Evolutionary conservation across 2,888 invertebrate species (phyloP).

Genomic region (Malthinus flaveolus): DNA sequence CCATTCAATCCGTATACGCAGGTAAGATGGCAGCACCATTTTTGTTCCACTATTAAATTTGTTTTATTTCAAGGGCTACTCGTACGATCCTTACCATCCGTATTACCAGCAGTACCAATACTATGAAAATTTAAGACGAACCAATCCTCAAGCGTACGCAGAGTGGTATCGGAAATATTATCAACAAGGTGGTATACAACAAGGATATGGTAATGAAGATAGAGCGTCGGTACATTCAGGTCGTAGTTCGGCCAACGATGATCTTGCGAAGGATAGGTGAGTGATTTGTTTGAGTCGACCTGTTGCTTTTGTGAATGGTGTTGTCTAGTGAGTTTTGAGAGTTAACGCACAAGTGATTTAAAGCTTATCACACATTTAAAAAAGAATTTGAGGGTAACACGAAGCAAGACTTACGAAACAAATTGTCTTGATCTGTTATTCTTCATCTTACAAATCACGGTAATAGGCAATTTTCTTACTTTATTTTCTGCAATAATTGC

Average conservation of each 20-base stretch:
- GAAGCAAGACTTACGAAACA: not conserved
- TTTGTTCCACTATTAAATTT: not conserved
- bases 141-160: conserved; percentile 79
- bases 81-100: conserved; percentile 62
- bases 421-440: no score
- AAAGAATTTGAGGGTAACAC: not conserved
- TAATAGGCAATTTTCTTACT: conserved; percentile 1
- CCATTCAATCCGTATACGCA: conserved; percentile 49
- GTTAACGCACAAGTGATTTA: conserved; percentile 12
- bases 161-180: conserved; percentile 77
- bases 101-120: conserved; percentile 68
- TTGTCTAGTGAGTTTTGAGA: conserved; percentile 14
- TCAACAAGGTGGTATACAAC: conserved; percentile 42
- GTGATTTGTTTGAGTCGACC: conserved; percentile 37
- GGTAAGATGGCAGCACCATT: conserved; percentile 25
- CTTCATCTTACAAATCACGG: not conserved
- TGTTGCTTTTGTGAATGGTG: conserved; percentile 17
- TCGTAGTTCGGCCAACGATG: conserved; percentile 77
- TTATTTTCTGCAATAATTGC: not conserved
- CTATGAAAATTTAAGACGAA: conserved; percentile 75
- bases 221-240: conserved; percentile 82
- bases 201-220: conserved; percentile 60
- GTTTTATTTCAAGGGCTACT: conserved; percentile 44
- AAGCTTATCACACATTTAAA: conserved; percentile 5
- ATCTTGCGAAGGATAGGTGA: conserved; percentile 61